Percentiles rank a stretch among this genome's conserved stretches.
Conservation (phyloP, 2,113 vertebrate species). For the Leiothrix lutea region DNA sequence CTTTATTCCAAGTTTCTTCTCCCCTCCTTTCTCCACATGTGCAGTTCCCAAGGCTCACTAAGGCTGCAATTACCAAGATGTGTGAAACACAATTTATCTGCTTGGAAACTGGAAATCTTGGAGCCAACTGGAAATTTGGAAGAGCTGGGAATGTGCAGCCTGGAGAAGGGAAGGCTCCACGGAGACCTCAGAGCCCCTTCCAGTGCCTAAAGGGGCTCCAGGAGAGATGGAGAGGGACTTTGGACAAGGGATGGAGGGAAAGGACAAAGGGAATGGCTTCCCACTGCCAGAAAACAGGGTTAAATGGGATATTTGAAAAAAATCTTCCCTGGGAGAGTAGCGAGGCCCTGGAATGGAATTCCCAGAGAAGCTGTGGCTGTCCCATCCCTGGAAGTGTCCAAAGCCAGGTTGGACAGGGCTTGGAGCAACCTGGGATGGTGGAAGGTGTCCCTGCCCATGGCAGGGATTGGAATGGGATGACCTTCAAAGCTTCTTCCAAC, state of each 20-base stretch:
- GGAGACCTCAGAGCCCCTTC: neutral
- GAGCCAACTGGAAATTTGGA: too few species aligned
- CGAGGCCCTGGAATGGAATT: rapidly evolving
- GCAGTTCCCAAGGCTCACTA: neutral
- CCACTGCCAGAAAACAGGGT: neutral
- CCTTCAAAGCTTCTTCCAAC: neutral
- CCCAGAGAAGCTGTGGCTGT: neutral
- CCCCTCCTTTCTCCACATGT: neutral
- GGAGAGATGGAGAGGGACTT: neutral
- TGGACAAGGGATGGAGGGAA: neutral
- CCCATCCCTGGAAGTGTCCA: neutral
- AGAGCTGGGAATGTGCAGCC: neutral
- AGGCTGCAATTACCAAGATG: rapidly evolving
- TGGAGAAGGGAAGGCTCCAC: rapidly evolving
- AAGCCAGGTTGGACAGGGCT: rapidly evolving
- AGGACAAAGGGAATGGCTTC: neutral
- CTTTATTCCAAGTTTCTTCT: neutral
- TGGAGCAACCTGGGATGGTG: neutral
- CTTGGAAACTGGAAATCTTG: neutral
- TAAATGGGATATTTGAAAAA: neutral
- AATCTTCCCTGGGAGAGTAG: rapidly evolving
- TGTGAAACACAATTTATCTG: neutral
- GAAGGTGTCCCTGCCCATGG: neutral
- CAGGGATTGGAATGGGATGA: neutral
- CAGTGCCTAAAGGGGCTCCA: neutral